A percentile compares a stretch with the other conserved stretches of the same genome.
These are phyloP conservation scores for Leucophora obtusa DNA, from an alignment of 2,888 invertebrate genomes.

Conservation along the genomic window DNA sequence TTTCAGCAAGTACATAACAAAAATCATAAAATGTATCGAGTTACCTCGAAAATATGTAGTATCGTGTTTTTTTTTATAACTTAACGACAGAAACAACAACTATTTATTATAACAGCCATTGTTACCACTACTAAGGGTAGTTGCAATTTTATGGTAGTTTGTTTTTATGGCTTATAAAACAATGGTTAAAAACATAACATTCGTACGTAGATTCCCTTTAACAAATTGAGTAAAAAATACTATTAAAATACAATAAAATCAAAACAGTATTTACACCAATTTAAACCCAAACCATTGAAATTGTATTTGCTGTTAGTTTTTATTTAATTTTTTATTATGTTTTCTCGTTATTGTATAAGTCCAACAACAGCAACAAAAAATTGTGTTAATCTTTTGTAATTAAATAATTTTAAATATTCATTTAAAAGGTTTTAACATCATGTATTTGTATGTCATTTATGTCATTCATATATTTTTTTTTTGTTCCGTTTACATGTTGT, in stretches of 20 bases:
- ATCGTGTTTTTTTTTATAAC: neutral
- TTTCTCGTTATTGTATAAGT: neutral
- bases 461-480: neutral
- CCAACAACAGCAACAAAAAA: neutral
- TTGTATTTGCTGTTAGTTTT: neutral
- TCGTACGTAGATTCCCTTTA: neutral
- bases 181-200: neutral
- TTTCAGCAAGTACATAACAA: too few species aligned
- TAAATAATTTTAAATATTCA: neutral
- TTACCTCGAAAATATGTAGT: neutral
- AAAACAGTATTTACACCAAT: neutral
- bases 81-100: conserved; percentile 1
- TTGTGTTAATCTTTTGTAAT: neutral
- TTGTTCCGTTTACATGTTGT: too few species aligned
- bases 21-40: neutral
- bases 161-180: conserved; percentile 20
- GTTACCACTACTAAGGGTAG: neutral
- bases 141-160: conserved; percentile 22
- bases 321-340: neutral
- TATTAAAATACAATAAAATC: neutral
- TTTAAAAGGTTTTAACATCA: conserved; percentile 3
- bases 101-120: neutral
- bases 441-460: neutral
- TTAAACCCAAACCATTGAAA: neutral
- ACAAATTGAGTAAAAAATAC: neutral